Conservation (phyloP, 2,113 vertebrate genomes). For the Prolemur simus region DNA sequence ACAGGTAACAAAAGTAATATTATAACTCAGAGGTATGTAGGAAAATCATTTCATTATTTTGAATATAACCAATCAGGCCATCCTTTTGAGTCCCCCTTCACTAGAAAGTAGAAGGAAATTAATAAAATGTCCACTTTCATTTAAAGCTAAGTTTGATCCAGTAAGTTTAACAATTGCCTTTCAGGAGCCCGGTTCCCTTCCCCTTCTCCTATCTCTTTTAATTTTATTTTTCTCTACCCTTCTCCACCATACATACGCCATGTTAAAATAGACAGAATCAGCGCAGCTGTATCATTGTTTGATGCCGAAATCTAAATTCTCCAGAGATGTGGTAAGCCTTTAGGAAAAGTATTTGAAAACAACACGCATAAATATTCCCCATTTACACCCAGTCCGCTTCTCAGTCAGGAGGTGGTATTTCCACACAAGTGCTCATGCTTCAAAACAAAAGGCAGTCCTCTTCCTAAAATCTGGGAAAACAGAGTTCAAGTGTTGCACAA, state of each 20-base stretch:
- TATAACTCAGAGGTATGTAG: not conserved
- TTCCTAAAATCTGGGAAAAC: conserved; percentile 63
- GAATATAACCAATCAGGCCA: not conserved
- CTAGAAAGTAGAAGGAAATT: not conserved
- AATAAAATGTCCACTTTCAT: not conserved
- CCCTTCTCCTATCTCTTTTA: not conserved
- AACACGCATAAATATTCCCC: conserved; percentile 86
- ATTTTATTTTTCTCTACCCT: conserved; percentile 77
- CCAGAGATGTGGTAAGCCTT: conserved; percentile 86
- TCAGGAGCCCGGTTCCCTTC: not conserved
- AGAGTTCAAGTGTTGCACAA: conserved; percentile 21
- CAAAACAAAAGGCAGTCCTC: not conserved
- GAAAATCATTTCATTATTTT: conserved; percentile 4
- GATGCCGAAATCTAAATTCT: conserved; percentile 89
- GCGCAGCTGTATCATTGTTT: conserved; percentile 86
- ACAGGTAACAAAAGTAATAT: not conserved
- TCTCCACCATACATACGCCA: conserved; percentile 87
- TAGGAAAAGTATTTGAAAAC: conserved; percentile 90
- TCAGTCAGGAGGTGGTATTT: conserved; percentile 85
- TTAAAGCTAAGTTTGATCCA: not conserved
- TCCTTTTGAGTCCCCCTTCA: not conserved
- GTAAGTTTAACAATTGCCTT: not conserved
- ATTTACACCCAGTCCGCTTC: conserved; percentile 88
- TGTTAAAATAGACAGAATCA: conserved; percentile 88
- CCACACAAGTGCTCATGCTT: not conserved